phyloP scores from a whole-genome alignment of 2,113 vertebrate species.

The Myodes glareolus region DNA sequence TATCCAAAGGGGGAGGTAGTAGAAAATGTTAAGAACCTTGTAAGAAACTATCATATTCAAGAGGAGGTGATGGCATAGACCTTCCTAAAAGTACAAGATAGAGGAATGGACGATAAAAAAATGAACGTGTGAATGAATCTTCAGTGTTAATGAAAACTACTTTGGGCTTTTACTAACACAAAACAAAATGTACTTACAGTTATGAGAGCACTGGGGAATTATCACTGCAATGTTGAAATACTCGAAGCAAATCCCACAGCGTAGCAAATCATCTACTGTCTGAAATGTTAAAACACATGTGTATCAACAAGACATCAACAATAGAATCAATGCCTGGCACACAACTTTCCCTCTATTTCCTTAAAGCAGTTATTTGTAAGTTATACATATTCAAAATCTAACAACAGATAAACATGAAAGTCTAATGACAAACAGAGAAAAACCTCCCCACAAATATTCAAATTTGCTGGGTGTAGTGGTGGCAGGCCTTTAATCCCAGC shows the following conservation, averaged over 20 bases:
- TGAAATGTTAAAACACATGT: constrained; percentile 78
- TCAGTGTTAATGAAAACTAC: neutral
- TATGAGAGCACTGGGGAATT: constrained; percentile 96
- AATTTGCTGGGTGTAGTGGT: neutral
- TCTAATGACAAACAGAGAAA: neutral
- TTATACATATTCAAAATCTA: constrained; percentile 13
- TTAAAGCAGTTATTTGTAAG: neutral
- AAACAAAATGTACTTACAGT: constrained; percentile 90
- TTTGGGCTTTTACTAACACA: neutral
- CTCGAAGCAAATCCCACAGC: constrained; percentile 97
- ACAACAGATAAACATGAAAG: constrained; percentile 15
- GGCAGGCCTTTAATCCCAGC: neutral
- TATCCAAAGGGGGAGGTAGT: neutral
- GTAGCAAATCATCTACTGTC: constrained; percentile 91
- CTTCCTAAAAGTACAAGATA: neutral
- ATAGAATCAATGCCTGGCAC: neutral
- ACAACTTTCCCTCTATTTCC: neutral
- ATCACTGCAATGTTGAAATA: constrained; percentile 95
- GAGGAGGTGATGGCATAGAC: neutral
- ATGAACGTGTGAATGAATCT: neutral
- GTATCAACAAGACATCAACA: constrained; percentile 29
- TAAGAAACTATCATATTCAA: neutral
- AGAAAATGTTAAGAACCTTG: neutral
- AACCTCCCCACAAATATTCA: neutral
- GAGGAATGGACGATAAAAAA: neutral